phyloP scores from a whole-genome alignment of 2,888 invertebrate genomes.

The Junonia oenone region DNA sequence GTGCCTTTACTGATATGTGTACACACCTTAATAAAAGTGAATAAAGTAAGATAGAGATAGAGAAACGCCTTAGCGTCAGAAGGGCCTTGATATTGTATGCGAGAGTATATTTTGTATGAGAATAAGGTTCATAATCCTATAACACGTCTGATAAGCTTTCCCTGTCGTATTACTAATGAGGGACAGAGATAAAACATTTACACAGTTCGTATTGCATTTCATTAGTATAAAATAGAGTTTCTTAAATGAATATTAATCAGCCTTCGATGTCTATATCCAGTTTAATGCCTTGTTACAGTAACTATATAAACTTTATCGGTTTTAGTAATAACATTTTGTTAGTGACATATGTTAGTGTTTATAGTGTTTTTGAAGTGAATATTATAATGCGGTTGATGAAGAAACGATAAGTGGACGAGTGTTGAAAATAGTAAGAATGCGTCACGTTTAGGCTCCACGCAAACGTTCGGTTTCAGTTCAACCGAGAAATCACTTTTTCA shows the following conservation, averaged over 20 bases:
- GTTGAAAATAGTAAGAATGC: no score
- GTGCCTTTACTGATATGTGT: no score
- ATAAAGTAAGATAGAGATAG: constrained; percentile 3
- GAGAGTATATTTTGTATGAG: neutral
- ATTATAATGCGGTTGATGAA: no score
- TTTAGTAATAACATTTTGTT: neutral
- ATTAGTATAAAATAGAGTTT: neutral
- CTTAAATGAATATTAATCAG: constrained; percentile 1
- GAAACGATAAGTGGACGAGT: no score
- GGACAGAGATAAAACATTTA: neutral
- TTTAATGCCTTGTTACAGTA: constrained; percentile 17
- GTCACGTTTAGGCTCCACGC: no score
- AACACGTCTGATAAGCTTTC: neutral
- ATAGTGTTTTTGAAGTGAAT: no score
- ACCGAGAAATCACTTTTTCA: no score
- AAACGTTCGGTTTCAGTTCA: no score
- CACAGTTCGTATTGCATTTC: neutral
- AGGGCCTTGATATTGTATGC: constrained; percentile 5
- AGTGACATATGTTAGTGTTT: neutral
- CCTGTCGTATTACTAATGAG: neutral
- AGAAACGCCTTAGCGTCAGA: constrained; percentile 1
- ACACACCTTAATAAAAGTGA: neutral
- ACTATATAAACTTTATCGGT: neutral
- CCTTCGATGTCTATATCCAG: constrained; percentile 18
- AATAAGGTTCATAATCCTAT: neutral